Percentiles rank a stretch among this genome's conserved stretches.
Conservation (phyloP, 92 coral and sea anemone species). For the Porites cylindrica region DNA sequence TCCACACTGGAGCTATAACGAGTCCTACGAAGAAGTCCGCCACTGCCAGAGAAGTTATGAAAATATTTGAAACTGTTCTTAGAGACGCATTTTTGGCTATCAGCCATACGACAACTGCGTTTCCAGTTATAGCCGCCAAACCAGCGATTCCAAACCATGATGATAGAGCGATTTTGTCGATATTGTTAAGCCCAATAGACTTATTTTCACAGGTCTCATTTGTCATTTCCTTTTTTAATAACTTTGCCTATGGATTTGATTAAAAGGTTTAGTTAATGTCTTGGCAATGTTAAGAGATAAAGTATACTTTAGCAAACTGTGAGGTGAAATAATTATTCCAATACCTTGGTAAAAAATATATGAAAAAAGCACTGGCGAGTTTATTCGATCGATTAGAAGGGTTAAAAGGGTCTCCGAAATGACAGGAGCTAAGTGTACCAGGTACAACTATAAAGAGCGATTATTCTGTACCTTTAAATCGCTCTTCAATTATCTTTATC, state of each 20-base stretch:
- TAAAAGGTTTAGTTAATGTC: too few species aligned
- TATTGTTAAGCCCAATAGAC: background rate
- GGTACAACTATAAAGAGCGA: too few species aligned
- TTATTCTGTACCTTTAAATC: too few species aligned
- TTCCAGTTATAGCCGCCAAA: background rate
- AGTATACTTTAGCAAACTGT: background rate
- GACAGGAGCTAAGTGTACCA: too few species aligned
- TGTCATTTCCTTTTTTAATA: background rate
- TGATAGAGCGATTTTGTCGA: background rate
- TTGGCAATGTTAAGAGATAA: background rate
- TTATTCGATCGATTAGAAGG: too few species aligned
- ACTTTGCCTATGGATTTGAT: background rate
- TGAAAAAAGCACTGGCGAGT: too few species aligned
- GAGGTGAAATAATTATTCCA: background rate
- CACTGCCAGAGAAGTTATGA: background rate
- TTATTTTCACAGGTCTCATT: background rate
- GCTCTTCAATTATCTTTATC: too few species aligned
- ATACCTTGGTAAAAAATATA: too few species aligned
- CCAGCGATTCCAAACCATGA: background rate
- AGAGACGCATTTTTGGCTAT: background rate
- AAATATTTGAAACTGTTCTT: background rate
- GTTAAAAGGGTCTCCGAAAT: too few species aligned
- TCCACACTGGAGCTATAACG: background rate
- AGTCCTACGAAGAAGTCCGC: background rate
- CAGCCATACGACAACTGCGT: background rate